Conservation (phyloP, 2,113 vertebrate species). For the Mesocricetus auratus region DNA sequence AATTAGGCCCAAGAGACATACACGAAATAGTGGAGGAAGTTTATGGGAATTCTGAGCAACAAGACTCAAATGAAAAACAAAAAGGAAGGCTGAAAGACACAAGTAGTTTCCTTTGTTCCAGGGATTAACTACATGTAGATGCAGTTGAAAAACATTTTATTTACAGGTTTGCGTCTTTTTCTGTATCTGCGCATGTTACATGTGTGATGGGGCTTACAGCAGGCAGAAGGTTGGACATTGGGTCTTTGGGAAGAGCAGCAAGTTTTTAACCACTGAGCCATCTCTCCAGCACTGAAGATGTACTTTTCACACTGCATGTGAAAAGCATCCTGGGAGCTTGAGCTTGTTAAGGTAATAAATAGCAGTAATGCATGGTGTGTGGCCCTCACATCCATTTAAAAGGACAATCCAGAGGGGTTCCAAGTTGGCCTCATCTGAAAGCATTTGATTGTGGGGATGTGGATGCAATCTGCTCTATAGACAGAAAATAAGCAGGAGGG, state of each 20-base stretch:
- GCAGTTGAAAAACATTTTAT: not conserved
- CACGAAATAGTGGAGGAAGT: not conserved
- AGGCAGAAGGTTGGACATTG: not conserved
- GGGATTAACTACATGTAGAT: not conserved
- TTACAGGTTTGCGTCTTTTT: not conserved
- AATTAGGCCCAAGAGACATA: not conserved
- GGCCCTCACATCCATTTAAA: not conserved
- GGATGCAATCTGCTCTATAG: not conserved
- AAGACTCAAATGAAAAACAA: conserved; percentile 18
- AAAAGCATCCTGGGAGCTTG: not conserved
- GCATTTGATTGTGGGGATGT: not conserved
- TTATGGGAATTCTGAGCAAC: conserved; percentile 30
- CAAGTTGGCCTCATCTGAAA: not conserved
- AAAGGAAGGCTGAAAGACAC: not conserved
- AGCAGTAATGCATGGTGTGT: not conserved
- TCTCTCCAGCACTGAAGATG: not conserved
- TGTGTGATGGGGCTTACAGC: not conserved
- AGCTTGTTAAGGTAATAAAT: conserved; percentile 5
- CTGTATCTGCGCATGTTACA: not conserved
- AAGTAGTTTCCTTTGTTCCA: conserved; percentile 4
- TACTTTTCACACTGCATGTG: conserved; percentile 29
- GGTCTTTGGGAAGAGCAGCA: not conserved
- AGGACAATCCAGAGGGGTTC: not conserved
- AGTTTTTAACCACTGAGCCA: not conserved
- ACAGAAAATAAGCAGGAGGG: not conserved